Conservation (phyloP, 2,888 invertebrate species). For the Dugesia japonica region DNA sequence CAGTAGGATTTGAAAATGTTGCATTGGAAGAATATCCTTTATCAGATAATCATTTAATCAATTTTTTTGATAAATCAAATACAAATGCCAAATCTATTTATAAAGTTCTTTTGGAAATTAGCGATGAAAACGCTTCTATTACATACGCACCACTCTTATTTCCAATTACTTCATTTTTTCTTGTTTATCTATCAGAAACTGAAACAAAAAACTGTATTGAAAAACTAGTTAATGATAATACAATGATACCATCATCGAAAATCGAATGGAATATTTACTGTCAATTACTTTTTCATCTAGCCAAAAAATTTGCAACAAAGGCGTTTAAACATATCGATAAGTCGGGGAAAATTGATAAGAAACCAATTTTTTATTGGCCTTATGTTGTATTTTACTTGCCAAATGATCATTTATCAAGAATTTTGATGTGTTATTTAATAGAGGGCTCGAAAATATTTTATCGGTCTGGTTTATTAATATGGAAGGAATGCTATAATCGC, state of each 20-base stretch:
- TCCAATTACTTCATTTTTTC: background rate
- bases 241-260: background rate
- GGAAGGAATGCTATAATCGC: constrained; percentile 23
- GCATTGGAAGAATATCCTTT: background rate
- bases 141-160: background rate
- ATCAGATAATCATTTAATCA: background rate
- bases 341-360: background rate
- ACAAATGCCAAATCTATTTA: background rate
- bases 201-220: background rate
- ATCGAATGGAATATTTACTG: background rate
- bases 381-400: background rate
- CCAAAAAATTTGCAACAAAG: background rate
- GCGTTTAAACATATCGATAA: background rate
- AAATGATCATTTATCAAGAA: background rate
- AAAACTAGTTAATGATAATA: background rate
- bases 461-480: constrained; percentile 21
- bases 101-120: background rate
- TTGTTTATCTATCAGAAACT: background rate
- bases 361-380: constrained; percentile 8
- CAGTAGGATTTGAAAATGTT: background rate
- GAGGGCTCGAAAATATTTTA: background rate
- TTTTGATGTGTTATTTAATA: background rate
- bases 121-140: background rate
- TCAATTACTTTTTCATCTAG: background rate
- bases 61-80: background rate